Conservation (phyloP, 2,888 invertebrate genomes). For the Chydorus sphaericus region DNA sequence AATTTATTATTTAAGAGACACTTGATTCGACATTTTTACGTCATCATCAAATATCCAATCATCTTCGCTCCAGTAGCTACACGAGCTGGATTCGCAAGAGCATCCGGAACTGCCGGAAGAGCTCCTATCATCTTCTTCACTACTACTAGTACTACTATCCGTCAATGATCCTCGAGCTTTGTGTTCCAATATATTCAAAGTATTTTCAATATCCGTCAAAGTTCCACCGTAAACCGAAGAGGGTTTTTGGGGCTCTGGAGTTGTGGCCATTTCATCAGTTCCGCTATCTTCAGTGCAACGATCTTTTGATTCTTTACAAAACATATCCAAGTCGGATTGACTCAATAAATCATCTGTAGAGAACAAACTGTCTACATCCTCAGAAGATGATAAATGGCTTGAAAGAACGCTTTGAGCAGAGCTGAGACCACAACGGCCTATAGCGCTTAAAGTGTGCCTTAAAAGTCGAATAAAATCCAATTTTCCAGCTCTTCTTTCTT, state of each 20-base stretch:
- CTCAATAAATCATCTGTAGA: background rate
- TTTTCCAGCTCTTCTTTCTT: too few relatives aligned
- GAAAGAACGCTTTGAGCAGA: too few relatives aligned
- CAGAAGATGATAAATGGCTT: background rate
- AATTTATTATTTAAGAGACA: too few relatives aligned
- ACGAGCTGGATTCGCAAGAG: too few relatives aligned
- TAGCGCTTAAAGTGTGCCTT: background rate
- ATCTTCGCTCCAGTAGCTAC: too few relatives aligned
- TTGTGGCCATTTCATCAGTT: background rate
- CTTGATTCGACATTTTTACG: too few relatives aligned
- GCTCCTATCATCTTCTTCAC: background rate
- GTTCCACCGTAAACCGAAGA: constrained; percentile 27
- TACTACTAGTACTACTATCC: background rate
- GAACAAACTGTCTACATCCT: background rate
- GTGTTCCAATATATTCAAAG: constrained; percentile 32
- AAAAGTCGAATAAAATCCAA: too few relatives aligned
- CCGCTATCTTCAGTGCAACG: background rate
- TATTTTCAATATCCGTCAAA: constrained; percentile 31
- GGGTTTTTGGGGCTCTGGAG: too few relatives aligned
- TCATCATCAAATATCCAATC: too few relatives aligned
- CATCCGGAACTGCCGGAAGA: too few relatives aligned
- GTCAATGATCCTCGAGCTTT: too few relatives aligned
- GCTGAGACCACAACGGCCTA: background rate
- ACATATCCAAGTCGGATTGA: constrained; percentile 2
- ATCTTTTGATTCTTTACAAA: background rate